Evolutionary conservation across 2,113 vertebrate species (phyloP).

Genomic region (Tricholaema leucomelas): DNA sequence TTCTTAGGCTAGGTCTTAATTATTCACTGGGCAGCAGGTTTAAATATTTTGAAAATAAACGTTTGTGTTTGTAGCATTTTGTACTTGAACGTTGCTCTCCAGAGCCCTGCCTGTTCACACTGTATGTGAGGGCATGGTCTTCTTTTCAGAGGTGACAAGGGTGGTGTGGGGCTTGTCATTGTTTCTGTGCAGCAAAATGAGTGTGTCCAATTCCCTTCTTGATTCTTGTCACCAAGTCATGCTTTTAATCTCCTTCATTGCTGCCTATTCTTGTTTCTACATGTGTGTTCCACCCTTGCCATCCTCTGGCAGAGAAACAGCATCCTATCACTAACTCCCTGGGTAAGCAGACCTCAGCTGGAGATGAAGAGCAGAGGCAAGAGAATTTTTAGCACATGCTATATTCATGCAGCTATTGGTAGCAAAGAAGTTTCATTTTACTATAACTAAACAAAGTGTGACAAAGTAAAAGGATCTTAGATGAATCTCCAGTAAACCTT

Average conservation of each 20-base stretch:
- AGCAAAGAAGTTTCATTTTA: neutral
- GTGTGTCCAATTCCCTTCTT: neutral
- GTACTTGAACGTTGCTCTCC: fast-evolving
- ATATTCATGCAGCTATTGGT: neutral
- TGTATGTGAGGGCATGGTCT: neutral
- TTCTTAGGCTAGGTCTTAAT: neutral
- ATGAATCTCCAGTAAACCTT: neutral
- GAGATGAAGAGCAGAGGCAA: neutral
- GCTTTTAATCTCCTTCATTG: neutral
- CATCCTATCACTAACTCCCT: neutral
- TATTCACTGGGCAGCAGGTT: neutral
- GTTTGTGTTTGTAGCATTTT: neutral
- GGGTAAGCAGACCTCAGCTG: neutral
- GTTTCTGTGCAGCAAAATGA: neutral
- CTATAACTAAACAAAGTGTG: neutral
- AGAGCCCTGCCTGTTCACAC: neutral
- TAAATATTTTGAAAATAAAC: neutral
- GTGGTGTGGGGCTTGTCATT: neutral
- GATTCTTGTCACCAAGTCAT: neutral
- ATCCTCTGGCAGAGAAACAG: neutral
- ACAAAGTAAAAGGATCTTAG: neutral
- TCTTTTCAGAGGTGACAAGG: neutral
- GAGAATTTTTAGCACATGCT: neutral
- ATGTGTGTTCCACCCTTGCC: neutral
- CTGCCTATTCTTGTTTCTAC: neutral